These are phyloP conservation scores for Corydoras maculifer DNA, from an alignment of 2,113 vertebrate genomes.

Conservation along the genomic window DNA sequence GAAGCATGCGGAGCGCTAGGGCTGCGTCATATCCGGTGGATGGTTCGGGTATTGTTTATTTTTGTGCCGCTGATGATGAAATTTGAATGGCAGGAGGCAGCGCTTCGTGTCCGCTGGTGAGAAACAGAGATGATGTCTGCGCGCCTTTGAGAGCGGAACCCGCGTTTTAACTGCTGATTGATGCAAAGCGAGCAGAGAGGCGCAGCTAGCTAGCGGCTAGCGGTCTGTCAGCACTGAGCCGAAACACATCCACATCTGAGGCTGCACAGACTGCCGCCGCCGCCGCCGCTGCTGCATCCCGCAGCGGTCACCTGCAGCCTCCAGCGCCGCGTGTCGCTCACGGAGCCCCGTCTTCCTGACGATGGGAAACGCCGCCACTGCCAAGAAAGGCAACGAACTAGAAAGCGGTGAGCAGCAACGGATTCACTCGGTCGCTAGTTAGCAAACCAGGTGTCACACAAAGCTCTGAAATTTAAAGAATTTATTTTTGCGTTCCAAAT, in stretches of 20 bases:
- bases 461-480: too few relatives aligned
- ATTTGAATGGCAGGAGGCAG: too few relatives aligned
- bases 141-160: not conserved
- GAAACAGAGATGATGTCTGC: not conserved
- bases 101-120: too few relatives aligned
- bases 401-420: slow-evolving; percentile 83
- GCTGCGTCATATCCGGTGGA: slow-evolving; percentile 8
- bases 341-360: slow-evolving; percentile 55
- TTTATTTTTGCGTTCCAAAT: too few relatives aligned
- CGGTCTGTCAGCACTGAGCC: not conserved
- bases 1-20: too few relatives aligned
- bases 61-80: slow-evolving; percentile 4
- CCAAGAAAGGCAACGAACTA: slow-evolving; percentile 92
- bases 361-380: slow-evolving; percentile 90
- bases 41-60: slow-evolving; percentile 26
- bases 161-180: slow-evolving; percentile 4
- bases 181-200: slow-evolving; percentile 10
- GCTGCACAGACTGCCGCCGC: not conserved
- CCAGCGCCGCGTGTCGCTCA: not conserved
- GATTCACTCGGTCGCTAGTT: not conserved
- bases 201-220: slow-evolving; percentile 1
- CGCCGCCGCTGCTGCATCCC: not conserved
- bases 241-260: not conserved
- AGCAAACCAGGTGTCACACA: not conserved
- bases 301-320: not conserved